These are phyloP conservation scores for Muscicapa comitata DNA, from an alignment of 2,797 vertebrate genomes.

Conservation along the genomic window DNA sequence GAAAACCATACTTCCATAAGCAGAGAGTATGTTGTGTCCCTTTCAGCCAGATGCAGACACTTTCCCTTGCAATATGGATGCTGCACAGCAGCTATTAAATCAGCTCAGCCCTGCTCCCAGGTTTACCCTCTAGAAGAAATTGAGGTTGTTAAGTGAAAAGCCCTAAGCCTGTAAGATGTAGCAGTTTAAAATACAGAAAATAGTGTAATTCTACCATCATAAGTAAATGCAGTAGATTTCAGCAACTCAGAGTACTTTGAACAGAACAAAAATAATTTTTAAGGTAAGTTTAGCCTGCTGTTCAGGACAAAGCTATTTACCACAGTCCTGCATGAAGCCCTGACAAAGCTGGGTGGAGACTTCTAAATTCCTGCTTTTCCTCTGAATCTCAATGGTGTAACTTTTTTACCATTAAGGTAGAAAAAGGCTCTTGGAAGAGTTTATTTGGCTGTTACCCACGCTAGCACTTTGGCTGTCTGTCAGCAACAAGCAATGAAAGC, in stretches of 20 bases:
- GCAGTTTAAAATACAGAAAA: neutral
- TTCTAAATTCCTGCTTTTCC: neutral
- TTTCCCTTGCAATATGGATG: rapidly evolving
- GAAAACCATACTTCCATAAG: neutral
- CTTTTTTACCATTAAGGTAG: neutral
- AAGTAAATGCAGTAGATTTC: neutral
- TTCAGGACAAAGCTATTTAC: neutral
- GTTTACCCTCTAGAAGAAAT: neutral
- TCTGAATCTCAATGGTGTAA: neutral
- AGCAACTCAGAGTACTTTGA: neutral
- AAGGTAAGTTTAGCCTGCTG: neutral
- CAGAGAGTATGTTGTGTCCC: neutral
- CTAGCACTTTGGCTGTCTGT: neutral
- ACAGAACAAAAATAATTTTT: neutral
- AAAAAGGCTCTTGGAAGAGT: neutral
- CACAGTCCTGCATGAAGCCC: neutral
- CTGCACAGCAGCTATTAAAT: neutral
- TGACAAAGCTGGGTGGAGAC: neutral
- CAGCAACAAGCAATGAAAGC: neutral
- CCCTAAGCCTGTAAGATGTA: neutral
- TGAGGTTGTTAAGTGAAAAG: neutral
- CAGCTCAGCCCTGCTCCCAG: neutral
- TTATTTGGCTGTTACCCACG: neutral
- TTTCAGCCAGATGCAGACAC: neutral
- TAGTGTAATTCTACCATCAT: neutral